Base-by-base conservation (phyloP, 2,113 vertebrate genomes). In the Gobius niger region DNA sequence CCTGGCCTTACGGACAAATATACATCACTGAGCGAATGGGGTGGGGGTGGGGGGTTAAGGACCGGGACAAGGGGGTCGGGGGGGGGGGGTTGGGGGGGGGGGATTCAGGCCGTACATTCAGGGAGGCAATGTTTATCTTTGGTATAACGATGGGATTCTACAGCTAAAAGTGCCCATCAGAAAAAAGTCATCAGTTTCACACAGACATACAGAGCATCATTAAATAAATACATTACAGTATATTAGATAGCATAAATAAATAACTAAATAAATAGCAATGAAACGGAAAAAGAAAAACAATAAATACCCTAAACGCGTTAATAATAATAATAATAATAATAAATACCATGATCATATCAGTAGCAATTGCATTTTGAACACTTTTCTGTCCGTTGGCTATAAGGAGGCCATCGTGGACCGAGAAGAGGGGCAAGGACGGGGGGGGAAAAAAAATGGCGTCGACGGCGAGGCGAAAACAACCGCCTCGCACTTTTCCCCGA, bases 111-210 rank as follows among this genome's bases (percentile, higher is more conserved):
- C 83, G 80, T 91, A 93, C 92, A 93, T 93, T 93, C 92, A 92
- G 89, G 91, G 91, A 91, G 87, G 89, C 87, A 90, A 92, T 89
- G 87, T 91, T 92, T 82, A 88, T 93, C 93, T 93, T 93, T 93
- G 93, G 93, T 93, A 93, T 93, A 84, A 87, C 76, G 90, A 92
- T 93, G 91, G 93, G 91, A 91, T 88, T 84, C 88, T 90, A 91
- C 90, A 91, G 88, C 89, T 88, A 91, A 88, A 88, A 88, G 84
- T 87, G 87, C 91, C 91, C 91, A 93, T 93, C 91, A 87, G 87
- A 88, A 91, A 62, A 90, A 91, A 87, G 81, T 91, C 68, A 84
- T 90, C 77, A 88, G 87, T 90, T 88, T 47, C 83, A 91, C 89
- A 91, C 87, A 86, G 82, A 92, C 91, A 89, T 85, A 91, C 82